phyloP scores from a whole-genome alignment of 2,888 invertebrate genomes.

The Ctenicera cuprea region DNA sequence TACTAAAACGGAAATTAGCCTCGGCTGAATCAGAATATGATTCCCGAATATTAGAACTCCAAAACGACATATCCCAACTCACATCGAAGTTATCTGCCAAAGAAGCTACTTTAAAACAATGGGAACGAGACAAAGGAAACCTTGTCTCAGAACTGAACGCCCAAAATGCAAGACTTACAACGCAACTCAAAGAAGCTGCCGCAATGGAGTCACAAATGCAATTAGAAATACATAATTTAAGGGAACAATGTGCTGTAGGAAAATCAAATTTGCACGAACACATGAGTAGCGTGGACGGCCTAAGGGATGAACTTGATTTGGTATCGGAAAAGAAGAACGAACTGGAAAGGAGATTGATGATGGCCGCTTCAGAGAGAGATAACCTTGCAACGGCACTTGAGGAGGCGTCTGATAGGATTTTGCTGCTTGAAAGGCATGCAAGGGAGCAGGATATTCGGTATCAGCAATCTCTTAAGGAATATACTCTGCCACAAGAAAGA shows the following conservation, averaged over 20 bases:
- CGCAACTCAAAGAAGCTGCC: constrained; percentile 89
- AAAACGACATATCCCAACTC: constrained; percentile 89
- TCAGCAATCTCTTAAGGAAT: constrained; percentile 68
- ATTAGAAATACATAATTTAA: constrained; percentile 86
- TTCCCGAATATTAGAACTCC: constrained; percentile 88
- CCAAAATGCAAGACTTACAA: constrained; percentile 86
- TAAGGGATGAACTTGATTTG: constrained; percentile 90
- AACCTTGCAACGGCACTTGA: constrained; percentile 87
- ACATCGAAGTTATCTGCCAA: constrained; percentile 84
- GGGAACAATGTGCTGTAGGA: constrained; percentile 89
- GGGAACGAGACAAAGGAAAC: constrained; percentile 87
- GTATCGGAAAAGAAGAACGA: constrained; percentile 89
- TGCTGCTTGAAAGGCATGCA: constrained; percentile 88
- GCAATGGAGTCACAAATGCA: constrained; percentile 87
- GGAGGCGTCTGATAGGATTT: constrained; percentile 92
- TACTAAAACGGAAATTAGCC: constrained; percentile 88
- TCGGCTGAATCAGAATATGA: constrained; percentile 93
- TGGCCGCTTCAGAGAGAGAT: constrained; percentile 87
- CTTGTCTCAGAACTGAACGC: constrained; percentile 89
- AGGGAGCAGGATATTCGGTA: constrained; percentile 83
- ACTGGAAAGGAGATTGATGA: constrained; percentile 86
- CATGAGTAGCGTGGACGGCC: constrained; percentile 89
- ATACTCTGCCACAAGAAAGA: constrained; percentile 69
- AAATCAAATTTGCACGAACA: constrained; percentile 81
- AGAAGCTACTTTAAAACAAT: constrained; percentile 77